Percentiles rank a stretch among this genome's conserved stretches.
Conservation (phyloP, 2,888 invertebrate genomes). For the Himalopsyche tibetana region DNA sequence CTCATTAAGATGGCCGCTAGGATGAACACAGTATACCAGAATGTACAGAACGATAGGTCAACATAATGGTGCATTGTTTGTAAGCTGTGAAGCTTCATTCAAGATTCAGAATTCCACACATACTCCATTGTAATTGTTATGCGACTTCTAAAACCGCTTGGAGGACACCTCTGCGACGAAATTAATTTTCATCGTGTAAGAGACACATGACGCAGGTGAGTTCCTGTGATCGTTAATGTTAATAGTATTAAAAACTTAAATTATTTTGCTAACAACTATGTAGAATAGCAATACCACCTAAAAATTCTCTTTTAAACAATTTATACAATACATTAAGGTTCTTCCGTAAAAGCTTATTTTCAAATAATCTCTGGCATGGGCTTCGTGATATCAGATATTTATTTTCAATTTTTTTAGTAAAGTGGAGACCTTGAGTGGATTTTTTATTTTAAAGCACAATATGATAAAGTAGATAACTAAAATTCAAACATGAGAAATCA, state of each 20-base stretch:
- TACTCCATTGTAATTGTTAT: slow-evolving; percentile 15
- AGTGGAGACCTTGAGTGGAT: no score
- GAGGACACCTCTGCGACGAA: background rate
- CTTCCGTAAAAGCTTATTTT: no score
- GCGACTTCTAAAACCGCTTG: background rate
- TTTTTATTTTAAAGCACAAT: no score
- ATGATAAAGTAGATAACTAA: no score
- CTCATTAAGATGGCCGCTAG: background rate
- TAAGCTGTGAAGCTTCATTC: slow-evolving; percentile 13
- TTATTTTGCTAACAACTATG: no score
- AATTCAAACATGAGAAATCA: no score
- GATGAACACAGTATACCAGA: slow-evolving; percentile 4
- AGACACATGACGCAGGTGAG: background rate
- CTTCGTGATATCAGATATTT: no score
- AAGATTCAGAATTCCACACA: background rate
- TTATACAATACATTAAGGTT: no score
- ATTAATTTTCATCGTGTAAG: slow-evolving; percentile 20
- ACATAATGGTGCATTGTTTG: slow-evolving; percentile 10
- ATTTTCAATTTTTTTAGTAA: no score
- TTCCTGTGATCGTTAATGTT: background rate
- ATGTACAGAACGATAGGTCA: background rate
- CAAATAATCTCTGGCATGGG: no score
- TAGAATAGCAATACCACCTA: no score
- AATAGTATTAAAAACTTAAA: background rate
- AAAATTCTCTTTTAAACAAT: no score